Evolutionary conservation across 2,113 vertebrate genomes (phyloP).

Genomic region (Catagonus wagneri): DNA sequence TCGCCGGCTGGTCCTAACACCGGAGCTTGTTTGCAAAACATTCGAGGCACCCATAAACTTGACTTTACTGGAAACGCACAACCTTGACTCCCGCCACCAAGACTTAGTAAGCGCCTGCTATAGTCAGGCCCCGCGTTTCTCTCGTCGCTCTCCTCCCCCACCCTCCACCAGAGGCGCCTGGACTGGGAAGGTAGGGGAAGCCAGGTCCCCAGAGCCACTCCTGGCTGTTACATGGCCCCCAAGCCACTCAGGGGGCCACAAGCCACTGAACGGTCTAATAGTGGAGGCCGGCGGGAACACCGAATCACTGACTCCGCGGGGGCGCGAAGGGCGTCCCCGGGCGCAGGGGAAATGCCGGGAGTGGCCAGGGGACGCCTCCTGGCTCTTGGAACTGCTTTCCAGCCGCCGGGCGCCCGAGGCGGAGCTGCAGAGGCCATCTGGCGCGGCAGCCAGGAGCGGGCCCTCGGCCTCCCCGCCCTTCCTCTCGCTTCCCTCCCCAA

Average conservation of each 20-base stretch:
- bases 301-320: neutral
- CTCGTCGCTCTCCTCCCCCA: neutral
- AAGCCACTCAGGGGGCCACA: neutral
- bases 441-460: slow-evolving; percentile 14
- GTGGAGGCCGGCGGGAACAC: neutral
- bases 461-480: slow-evolving; percentile 46
- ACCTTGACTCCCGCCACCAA: neutral
- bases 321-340: neutral
- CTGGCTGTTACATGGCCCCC: neutral
- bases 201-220: slow-evolving; percentile 61
- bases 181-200: neutral
- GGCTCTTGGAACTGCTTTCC: neutral
- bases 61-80: neutral
- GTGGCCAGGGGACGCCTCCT: neutral
- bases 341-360: neutral
- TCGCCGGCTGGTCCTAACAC: neutral
- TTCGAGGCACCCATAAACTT: neutral
- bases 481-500: neutral
- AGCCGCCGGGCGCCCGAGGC: neutral
- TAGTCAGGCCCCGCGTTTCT: neutral
- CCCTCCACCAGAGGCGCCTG: neutral
- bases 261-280: neutral
- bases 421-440: slow-evolving; percentile 48
- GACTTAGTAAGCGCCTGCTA: neutral
- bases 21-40: slow-evolving; percentile 58